These are phyloP conservation scores for Neopipo cinnamomea DNA, from an alignment of 2,113 vertebrate genomes.

Conservation along the genomic window DNA sequence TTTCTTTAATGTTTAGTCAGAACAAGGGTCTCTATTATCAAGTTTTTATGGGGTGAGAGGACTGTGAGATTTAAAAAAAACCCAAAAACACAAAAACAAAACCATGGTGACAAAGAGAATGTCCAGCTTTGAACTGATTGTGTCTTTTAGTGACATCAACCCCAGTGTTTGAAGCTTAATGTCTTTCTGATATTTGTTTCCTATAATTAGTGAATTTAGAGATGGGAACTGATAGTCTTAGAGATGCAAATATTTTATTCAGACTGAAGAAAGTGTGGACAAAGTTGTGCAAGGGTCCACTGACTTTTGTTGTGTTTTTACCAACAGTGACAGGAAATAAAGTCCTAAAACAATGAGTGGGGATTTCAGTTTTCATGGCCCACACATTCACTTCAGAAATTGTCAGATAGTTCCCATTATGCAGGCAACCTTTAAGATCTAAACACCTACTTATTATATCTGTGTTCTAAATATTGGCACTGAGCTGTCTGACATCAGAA, in stretches of 20 bases:
- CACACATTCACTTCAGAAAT: not conserved
- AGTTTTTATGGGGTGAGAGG: conserved; percentile 40
- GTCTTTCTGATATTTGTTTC: not conserved
- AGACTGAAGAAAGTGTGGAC: not conserved
- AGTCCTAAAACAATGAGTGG: not conserved
- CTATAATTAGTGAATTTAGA: not conserved
- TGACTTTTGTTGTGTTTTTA: not conserved
- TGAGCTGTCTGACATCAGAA: not conserved
- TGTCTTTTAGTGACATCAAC: not conserved
- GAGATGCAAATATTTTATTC: not conserved
- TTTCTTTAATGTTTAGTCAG: not conserved
- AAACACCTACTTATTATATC: not conserved
- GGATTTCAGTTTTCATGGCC: not conserved
- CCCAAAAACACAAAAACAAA: not conserved
- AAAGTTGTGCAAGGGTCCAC: not conserved
- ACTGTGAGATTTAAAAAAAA: not conserved
- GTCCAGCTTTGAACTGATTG: not conserved
- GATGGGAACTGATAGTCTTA: not conserved
- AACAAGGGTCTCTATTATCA: not conserved
- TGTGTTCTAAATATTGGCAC: not conserved
- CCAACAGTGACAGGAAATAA: not conserved
- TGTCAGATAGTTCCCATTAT: not conserved
- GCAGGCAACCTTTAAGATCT: not conserved
- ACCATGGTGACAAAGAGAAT: not conserved
- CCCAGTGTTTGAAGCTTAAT: not conserved